Evolutionary conservation across 2,113 vertebrate genomes (phyloP).

Genomic region (Speoplatyrhinus poulsoni): DNA sequence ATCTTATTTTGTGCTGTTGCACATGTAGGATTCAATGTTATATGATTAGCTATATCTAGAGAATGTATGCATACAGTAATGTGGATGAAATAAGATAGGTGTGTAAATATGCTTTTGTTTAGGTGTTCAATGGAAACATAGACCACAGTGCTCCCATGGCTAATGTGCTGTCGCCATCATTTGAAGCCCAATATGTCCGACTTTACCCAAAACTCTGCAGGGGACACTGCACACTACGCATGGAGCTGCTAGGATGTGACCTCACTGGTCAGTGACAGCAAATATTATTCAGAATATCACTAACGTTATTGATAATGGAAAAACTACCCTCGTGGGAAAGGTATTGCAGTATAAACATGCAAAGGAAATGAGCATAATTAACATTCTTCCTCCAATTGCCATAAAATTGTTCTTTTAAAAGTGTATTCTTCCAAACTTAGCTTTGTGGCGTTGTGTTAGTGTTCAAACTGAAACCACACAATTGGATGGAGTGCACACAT

Average conservation of each 20-base stretch:
- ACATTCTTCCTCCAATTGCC: too few relatives aligned
- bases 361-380: too few relatives aligned
- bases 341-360: too few relatives aligned
- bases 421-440: too few relatives aligned
- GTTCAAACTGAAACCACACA: background rate
- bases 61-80: background rate
- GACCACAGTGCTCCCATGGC: constrained; percentile 85
- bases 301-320: too few relatives aligned
- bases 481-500: too few relatives aligned
- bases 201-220: constrained; percentile 87
- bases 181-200: constrained; percentile 84
- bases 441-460: background rate
- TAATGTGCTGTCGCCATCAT: constrained; percentile 85
- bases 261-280: constrained; percentile 75
- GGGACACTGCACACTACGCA: constrained; percentile 84
- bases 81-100: background rate
- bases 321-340: too few relatives aligned
- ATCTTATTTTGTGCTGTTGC: background rate
- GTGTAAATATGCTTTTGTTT: background rate
- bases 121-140: constrained; percentile 85
- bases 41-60: background rate
- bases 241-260: constrained; percentile 89
- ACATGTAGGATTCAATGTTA: too few relatives aligned
- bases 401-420: too few relatives aligned
- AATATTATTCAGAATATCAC: too few relatives aligned